A percentile compares a stretch with the other conserved stretches of the same genome.
Evolutionary conservation across 92 coral and sea anemone genomes (phyloP).

Genomic region (Epizoanthus stellaris): DNA sequence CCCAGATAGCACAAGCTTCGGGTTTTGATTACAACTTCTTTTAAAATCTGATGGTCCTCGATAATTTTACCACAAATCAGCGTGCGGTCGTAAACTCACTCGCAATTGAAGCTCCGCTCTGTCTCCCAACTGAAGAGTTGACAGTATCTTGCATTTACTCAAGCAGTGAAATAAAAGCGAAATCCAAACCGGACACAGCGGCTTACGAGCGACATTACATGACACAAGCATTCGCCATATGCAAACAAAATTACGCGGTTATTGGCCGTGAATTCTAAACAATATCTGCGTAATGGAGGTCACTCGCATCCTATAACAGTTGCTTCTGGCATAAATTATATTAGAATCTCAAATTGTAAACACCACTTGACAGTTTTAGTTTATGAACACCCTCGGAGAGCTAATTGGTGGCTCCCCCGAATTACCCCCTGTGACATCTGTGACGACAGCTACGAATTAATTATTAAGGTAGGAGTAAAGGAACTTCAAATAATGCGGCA

Average conservation of each 20-base stretch:
- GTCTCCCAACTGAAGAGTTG: neutral
- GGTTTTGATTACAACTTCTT: neutral
- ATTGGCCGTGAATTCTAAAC: neutral
- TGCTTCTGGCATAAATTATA: conserved; percentile 29
- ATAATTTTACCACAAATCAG: conserved; percentile 3
- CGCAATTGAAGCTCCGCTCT: neutral
- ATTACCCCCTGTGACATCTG: conserved; percentile 11
- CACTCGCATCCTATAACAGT: neutral
- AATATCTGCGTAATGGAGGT: neutral
- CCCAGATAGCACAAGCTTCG: conserved; percentile 11
- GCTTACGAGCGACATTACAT: neutral
- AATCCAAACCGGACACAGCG: neutral
- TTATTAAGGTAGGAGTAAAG: too few species aligned
- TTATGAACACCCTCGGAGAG: neutral
- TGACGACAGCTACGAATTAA: conserved; percentile 26
- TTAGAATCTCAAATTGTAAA: neutral
- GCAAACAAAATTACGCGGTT: conserved; percentile 1
- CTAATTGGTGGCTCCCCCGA: conserved; percentile 9
- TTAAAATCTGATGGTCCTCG: neutral
- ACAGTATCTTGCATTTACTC: too few species aligned
- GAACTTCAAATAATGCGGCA: too few species aligned
- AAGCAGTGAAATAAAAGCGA: neutral
- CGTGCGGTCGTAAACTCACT: neutral
- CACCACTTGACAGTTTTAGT: conserved; percentile 9
- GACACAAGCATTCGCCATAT: neutral